Base-by-base conservation (phyloP, 2,888 invertebrate genomes). In the Eledona agricola region DNA sequence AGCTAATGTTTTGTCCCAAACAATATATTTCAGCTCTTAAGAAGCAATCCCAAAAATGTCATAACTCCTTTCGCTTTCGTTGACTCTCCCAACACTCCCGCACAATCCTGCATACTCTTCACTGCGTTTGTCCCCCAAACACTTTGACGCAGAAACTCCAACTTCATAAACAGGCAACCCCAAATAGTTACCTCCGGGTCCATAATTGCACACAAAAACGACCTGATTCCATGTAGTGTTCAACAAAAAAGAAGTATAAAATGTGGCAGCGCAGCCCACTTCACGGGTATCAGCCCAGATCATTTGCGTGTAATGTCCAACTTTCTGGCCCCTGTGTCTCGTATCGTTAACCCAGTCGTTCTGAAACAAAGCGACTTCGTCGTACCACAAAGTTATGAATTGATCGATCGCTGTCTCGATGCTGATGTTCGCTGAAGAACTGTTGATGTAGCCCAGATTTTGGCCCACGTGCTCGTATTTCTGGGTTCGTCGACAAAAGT, bases 231-330 rank as follows among this genome's bases (percentile, higher is more conserved):
- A 74, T 20, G 51, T 64, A 11, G 26, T 35, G 1, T 42, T 32
- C 2, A 51, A 25, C 6, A 53, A 34, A 7, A 43, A 25, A 10
- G 58, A 45, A 7, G 69, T 69, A 53, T 72, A 76, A 23, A 63
- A 69, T 10, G 67, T 59, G 6, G 66, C 53, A 1, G 70, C 75
- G 55, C 76, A 76, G 12, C 76, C 76, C 17, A 76, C 54, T 28
- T 68, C 64, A 6, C 62, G 57, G 2, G 71, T 71, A n/a, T 72
- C 67, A 0, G 73, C 72, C 76, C 76, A 76, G 2, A 74, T 34
- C 63, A 76, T 63, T 53, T 75, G 74, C 0, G 75, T 75, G 54
- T 75, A 76, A 51, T 76, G 76, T 1, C 75, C 76, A 2, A 72
- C 67, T 49, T 65, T 64, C 1, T 63, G 60, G 6, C 64, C 65